These are phyloP conservation scores for Alectura lathami DNA, from an alignment of 2,113 vertebrate species.

Conservation along the genomic window DNA sequence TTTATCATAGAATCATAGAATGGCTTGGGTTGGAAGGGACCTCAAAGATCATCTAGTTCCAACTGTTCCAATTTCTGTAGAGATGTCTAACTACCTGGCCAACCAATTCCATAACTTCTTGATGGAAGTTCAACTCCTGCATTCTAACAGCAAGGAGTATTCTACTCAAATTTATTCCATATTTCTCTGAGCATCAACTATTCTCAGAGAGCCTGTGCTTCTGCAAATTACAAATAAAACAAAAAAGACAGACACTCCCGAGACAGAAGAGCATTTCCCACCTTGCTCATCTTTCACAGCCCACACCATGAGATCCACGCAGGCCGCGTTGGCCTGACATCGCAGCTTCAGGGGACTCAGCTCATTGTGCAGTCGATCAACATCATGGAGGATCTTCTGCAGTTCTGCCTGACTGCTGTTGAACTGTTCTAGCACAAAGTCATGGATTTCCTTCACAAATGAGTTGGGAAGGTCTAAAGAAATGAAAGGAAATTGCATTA, in stretches of 20 bases:
- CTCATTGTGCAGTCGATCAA: conserved; percentile 83
- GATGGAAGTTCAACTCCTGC: background rate
- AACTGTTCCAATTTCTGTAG: too few relatives aligned
- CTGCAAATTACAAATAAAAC: background rate
- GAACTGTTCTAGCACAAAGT: conserved; percentile 97
- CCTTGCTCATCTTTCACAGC: conserved; percentile 97
- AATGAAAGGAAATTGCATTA: background rate
- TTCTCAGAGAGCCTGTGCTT: background rate
- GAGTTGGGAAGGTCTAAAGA: conserved; percentile 82
- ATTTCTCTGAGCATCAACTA: background rate
- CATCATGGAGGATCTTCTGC: conserved; percentile 91
- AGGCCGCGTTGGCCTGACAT: conserved; percentile 95
- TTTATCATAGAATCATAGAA: too few relatives aligned
- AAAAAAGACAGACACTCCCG: background rate
- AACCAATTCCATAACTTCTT: background rate
- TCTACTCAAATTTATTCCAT: background rate
- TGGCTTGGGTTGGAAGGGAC: too few relatives aligned
- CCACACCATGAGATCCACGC: conserved; percentile 98
- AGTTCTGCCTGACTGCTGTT: conserved; percentile 93
- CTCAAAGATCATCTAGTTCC: too few relatives aligned
- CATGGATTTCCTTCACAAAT: conserved; percentile 93
- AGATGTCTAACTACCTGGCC: background rate
- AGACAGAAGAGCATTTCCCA: conserved; percentile 21
- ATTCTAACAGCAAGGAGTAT: background rate
- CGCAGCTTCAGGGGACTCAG: conserved; percentile 91